These are phyloP conservation scores for Drosophila gaucha DNA, from an alignment of 2,888 invertebrate genomes.

Conservation along the genomic window DNA sequence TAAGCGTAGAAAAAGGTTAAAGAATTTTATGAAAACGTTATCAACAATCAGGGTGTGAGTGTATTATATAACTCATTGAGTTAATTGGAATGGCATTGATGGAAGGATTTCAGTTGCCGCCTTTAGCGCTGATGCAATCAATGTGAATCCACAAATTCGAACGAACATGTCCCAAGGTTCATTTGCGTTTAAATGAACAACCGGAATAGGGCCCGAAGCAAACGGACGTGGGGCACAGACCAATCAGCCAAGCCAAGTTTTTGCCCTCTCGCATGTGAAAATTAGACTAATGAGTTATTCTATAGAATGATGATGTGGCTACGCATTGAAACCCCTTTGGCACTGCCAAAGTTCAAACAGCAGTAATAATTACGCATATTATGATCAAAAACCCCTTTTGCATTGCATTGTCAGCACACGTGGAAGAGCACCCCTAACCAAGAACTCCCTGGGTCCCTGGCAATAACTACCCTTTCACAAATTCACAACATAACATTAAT, in stretches of 20 bases:
- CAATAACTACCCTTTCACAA: neutral
- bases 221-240: slow-evolving; percentile 1
- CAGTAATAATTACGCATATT: slow-evolving; percentile 75
- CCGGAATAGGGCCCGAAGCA: slow-evolving; percentile 19
- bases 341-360: slow-evolving; percentile 68
- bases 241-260: neutral
- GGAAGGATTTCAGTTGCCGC: neutral
- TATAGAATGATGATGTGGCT: slow-evolving; percentile 24
- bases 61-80: slow-evolving; percentile 3
- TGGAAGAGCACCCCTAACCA: slow-evolving; percentile 15
- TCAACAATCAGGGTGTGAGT: too few species aligned
- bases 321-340: slow-evolving; percentile 29
- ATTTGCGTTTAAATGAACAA: slow-evolving; percentile 76
- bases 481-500: neutral
- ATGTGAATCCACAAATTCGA: slow-evolving; percentile 31
- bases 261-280: slow-evolving; percentile 22
- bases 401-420: slow-evolving; percentile 30
- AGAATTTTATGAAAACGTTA: too few species aligned
- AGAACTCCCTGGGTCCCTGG: neutral
- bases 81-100: slow-evolving; percentile 1
- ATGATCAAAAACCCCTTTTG: slow-evolving; percentile 29
- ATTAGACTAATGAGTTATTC: slow-evolving; percentile 75
- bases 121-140: slow-evolving; percentile 48
- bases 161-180: slow-evolving; percentile 63
- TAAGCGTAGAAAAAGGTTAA: too few species aligned